Conservation (phyloP, 2,888 invertebrate genomes). For the Lottia gigantea region DNA sequence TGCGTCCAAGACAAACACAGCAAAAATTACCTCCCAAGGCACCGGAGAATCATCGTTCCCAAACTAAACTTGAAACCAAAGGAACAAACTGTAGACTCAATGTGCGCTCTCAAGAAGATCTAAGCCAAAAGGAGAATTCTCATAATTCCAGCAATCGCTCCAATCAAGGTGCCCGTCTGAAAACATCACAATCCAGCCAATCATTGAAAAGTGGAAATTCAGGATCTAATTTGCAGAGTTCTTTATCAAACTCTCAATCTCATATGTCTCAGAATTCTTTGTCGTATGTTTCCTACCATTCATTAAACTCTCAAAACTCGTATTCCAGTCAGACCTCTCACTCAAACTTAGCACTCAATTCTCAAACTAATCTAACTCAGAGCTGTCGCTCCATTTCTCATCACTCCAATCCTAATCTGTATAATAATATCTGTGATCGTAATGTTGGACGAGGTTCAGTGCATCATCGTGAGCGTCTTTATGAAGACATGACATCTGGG, state of each 20-base stretch:
- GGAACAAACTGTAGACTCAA: slow-evolving; percentile 17
- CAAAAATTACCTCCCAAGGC: slow-evolving; percentile 21
- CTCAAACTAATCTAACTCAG: background rate
- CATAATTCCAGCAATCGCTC: slow-evolving; percentile 9
- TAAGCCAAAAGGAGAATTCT: background rate
- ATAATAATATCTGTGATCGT: background rate
- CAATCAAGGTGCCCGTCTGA: background rate
- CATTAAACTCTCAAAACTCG: slow-evolving; percentile 1
- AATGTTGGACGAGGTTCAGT: background rate
- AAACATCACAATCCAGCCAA: background rate
- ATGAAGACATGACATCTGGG: background rate
- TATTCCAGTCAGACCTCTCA: background rate
- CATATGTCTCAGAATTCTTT: background rate
- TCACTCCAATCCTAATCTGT: slow-evolving; percentile 1
- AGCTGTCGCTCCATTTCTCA: background rate
- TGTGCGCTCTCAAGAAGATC: slow-evolving; percentile 9
- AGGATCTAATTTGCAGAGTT: background rate
- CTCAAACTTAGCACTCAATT: background rate
- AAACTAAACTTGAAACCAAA: slow-evolving; percentile 17
- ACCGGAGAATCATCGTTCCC: slow-evolving; percentile 22
- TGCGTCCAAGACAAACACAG: slow-evolving; percentile 40
- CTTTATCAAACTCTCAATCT: background rate
- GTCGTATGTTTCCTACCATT: background rate
- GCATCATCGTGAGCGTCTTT: background rate
- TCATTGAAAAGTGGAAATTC: slow-evolving; percentile 2